These are phyloP conservation scores for Tetrax tetrax DNA, from an alignment of 2,113 vertebrate genomes.

Conservation along the genomic window DNA sequence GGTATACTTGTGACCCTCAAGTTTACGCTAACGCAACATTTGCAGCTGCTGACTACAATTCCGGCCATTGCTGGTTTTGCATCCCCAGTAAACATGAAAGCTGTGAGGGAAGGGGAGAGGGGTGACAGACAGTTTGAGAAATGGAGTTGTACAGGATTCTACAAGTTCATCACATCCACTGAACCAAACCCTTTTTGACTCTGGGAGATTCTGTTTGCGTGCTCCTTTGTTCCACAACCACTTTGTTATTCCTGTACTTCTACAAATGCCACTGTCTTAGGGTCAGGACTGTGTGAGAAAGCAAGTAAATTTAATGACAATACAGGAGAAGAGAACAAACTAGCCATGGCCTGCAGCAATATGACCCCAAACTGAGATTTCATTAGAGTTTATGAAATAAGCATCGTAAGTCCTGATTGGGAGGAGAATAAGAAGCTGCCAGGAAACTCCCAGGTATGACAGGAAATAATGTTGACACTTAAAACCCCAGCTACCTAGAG, in stretches of 20 bases:
- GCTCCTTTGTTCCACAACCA: background rate
- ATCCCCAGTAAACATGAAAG: background rate
- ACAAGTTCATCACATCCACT: background rate
- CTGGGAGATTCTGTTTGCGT: background rate
- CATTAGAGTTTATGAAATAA: background rate
- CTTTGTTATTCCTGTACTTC: background rate
- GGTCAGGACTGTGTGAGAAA: background rate
- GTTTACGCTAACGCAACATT: background rate
- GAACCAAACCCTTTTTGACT: background rate
- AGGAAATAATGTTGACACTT: background rate
- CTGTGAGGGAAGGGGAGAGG: background rate
- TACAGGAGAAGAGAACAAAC: background rate
- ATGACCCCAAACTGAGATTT: background rate
- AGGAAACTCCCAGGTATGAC: background rate
- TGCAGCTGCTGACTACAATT: background rate
- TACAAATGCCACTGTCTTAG: background rate
- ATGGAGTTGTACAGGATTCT: background rate
- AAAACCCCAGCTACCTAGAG: background rate
- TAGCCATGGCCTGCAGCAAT: background rate
- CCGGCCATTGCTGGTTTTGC: background rate
- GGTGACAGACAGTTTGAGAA: background rate
- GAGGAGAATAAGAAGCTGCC: background rate
- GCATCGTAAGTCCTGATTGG: background rate
- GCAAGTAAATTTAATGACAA: background rate
- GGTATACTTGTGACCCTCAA: background rate